Evolutionary conservation across 2,113 vertebrate genomes (phyloP), one percentile per base, ranked within the genome.

Genomic region (Cercopithecus mona): DNA sequence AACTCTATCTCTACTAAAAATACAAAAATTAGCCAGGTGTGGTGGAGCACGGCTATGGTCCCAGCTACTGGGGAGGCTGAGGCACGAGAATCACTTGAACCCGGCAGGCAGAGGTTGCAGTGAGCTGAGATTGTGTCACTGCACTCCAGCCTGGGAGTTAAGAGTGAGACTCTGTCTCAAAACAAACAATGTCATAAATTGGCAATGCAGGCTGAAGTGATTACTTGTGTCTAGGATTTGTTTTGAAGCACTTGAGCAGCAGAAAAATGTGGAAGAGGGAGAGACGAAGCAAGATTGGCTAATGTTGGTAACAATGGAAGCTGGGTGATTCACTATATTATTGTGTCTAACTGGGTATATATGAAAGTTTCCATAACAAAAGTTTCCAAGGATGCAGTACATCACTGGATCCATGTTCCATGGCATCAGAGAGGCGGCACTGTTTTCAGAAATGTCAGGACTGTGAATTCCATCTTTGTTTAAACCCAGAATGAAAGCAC

Each of bases 241-340:
- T 32, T 61, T 57, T 25, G 50, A 50, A 94, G 66, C 7, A 40
- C 18, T 81, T 64, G 40, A 79, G 79, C 35, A 38, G 20, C 4
- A 12, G 22, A 52, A 48, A 50, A 64, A 43, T 32, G 50, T 25
- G 23, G 66, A 35, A 50, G 40, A 6, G 12, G 72, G 61, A 45
- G 86, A 40, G 18, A 27, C 10, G 35, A 80, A 18, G 25, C 72
- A 32, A n/a, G 8, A 80, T 2, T 1, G 43, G 61, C 48, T 35
- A 6, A 8, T 6, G 6, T 2, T 16, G 20, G 20, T 14, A 3
- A 76, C 3, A 22, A 59, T 1, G 1, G 68, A 35, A 40, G 20
- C 66, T 17, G 38, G 35, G 66, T 57, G 80, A 73, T 40, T 61
- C 8, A 3, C 22, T 23, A 9, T 6, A 20, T 32, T 48, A 5